A percentile compares a stretch with the other conserved stretches of the same genome.
Evolutionary conservation across 2,797 vertebrate species (phyloP).

Genomic region (Petrocephalus sullivani): DNA sequence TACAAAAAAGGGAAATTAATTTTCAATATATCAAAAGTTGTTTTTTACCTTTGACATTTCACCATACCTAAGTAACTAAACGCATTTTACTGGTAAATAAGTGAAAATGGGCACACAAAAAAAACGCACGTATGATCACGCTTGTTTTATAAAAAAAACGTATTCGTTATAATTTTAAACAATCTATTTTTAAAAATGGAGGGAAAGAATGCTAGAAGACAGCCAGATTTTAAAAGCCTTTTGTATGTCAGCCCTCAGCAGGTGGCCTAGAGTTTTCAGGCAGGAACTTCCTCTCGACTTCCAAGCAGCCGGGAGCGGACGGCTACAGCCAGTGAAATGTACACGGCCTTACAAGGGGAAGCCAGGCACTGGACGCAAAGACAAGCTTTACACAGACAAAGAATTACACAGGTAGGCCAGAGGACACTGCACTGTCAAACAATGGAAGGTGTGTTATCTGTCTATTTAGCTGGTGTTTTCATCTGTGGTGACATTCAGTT

Average conservation of each 20-base stretch:
- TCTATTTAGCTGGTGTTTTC: background rate
- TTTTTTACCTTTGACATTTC: background rate
- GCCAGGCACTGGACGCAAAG: background rate
- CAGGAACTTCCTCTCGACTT: background rate
- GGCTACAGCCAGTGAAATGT: background rate
- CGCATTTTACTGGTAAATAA: background rate
- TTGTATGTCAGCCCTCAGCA: conserved; percentile 2
- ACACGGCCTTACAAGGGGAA: background rate
- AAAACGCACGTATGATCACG: background rate
- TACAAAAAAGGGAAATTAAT: background rate
- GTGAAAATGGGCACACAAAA: background rate
- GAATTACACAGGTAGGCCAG: background rate
- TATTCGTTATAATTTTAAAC: background rate
- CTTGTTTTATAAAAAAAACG: background rate
- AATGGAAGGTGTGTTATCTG: background rate
- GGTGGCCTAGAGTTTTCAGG: background rate
- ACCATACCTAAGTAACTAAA: background rate
- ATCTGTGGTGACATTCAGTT: conserved; percentile 12
- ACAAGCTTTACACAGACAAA: conserved; percentile 5
- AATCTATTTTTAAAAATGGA: background rate
- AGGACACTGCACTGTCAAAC: background rate
- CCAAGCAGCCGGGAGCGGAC: background rate
- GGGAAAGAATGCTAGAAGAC: background rate
- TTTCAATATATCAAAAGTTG: background rate
- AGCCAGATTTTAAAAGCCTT: background rate